phyloP scores from a whole-genome alignment of 2,888 invertebrate genomes.

The Phymatocera aterrima region DNA sequence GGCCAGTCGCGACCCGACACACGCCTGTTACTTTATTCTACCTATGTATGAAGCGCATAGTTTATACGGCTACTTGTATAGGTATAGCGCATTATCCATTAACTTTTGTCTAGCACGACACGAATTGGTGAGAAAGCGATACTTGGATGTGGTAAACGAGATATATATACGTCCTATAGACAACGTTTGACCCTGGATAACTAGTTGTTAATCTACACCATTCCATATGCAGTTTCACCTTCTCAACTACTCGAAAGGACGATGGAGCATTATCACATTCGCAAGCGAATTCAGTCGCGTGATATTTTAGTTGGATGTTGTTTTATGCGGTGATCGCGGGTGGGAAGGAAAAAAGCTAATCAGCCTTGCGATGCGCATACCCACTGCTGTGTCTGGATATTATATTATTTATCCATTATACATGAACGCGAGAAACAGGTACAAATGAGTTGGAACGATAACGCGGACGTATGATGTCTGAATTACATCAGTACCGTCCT shows the following conservation, averaged over 20 bases:
- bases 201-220: conserved; percentile 20
- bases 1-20: neutral
- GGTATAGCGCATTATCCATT: too few species aligned
- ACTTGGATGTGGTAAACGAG: neutral
- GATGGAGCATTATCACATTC: neutral
- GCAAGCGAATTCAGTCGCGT: neutral
- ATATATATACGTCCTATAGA: neutral
- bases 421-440: too few species aligned
- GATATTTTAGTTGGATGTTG: too few species aligned
- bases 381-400: too few species aligned
- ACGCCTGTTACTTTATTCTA: neutral
- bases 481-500: too few species aligned
- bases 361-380: too few species aligned
- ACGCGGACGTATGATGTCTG: too few species aligned
- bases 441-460: too few species aligned
- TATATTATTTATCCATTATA: too few species aligned
- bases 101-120: neutral
- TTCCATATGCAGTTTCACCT: neutral
- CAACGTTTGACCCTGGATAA: conserved; percentile 13
- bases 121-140: conserved; percentile 1
- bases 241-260: neutral
- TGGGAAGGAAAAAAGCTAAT: too few species aligned
- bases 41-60: neutral
- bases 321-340: too few species aligned
- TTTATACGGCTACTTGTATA: neutral